These are phyloP conservation scores for Uria lomvia DNA, from an alignment of 2,113 vertebrate species.

Conservation along the genomic window DNA sequence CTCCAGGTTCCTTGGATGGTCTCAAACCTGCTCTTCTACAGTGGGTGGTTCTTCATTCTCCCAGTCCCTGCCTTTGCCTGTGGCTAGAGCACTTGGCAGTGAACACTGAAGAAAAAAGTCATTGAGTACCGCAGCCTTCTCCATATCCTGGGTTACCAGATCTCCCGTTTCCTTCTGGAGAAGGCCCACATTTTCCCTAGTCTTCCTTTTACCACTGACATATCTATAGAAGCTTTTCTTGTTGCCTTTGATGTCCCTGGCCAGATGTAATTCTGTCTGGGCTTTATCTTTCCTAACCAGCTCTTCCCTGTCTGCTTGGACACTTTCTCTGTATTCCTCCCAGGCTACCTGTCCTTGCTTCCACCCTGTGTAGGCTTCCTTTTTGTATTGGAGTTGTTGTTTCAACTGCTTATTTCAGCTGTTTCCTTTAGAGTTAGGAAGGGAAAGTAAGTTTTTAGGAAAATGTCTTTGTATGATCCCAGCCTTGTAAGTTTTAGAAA, in stretches of 20 bases:
- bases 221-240: not conserved
- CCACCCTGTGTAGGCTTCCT: not conserved
- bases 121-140: not conserved
- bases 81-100: not conserved
- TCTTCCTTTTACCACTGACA: not conserved
- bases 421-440: not conserved
- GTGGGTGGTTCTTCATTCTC: not conserved
- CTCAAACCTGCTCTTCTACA: not conserved
- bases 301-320: not conserved
- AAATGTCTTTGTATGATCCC: not conserved
- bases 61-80: not conserved
- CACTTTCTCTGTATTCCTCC: not conserved
- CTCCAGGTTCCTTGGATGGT: not conserved
- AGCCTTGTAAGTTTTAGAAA: not conserved
- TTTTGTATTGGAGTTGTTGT: not conserved
- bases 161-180: not conserved
- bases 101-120: not conserved
- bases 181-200: not conserved
- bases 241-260: not conserved
- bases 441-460: not conserved
- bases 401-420: not conserved
- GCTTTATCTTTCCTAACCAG: not conserved
- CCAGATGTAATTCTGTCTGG: not conserved
- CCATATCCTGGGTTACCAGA: not conserved
- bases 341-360: not conserved